Percentiles rank a stretch among this genome's conserved stretches.
Conservation (phyloP, 2,888 invertebrate genomes). For the Stramonita haemastoma region DNA sequence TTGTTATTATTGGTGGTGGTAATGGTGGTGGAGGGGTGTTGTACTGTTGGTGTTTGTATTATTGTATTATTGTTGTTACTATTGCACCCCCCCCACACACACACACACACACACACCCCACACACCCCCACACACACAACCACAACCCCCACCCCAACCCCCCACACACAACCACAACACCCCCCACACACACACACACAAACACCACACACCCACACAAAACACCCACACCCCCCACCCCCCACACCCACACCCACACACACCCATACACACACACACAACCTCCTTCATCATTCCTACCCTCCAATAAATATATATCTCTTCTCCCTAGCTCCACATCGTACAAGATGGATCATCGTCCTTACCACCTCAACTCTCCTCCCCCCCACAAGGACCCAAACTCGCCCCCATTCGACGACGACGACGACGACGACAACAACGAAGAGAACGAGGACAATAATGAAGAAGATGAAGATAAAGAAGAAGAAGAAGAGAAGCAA, state of each 20-base stretch:
- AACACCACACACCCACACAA: too few species aligned
- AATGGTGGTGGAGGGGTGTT: background rate
- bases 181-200: too few species aligned
- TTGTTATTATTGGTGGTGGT: background rate
- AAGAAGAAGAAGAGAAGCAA: background rate
- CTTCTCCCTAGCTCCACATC: background rate
- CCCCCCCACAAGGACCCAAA: background rate
- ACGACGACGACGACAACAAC: background rate
- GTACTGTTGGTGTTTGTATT: too few species aligned
- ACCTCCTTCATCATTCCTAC: background rate
- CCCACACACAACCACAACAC: too few species aligned
- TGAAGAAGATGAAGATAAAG: background rate
- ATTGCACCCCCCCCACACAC: too few species aligned
- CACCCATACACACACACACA: background rate
- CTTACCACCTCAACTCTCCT: background rate
- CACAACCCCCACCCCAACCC: too few species aligned
- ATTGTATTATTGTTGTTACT: too few species aligned
- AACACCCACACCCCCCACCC: background rate
- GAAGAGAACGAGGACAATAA: background rate
- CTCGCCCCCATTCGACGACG: background rate
- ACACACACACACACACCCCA: too few species aligned
- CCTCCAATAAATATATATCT: too few species aligned
- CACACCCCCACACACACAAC: too few species aligned
- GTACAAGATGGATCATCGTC: background rate
- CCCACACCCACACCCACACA: background rate